Percentiles rank a stretch among this genome's conserved stretches.
Evolutionary conservation across 2,888 invertebrate genomes (phyloP).

Genomic region (Digitonthophagus gazella): DNA sequence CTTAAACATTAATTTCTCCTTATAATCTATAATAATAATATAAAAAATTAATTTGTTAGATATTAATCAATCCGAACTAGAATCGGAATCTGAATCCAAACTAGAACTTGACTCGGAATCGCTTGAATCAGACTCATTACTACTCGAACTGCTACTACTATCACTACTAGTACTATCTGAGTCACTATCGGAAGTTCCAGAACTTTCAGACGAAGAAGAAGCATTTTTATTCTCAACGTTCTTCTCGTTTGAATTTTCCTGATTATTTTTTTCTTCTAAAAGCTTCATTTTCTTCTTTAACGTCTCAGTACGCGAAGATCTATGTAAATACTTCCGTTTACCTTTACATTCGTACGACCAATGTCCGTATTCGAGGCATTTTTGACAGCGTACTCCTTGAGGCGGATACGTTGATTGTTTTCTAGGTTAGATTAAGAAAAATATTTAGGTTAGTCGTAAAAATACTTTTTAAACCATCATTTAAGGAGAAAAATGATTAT

Average conservation of each 20-base stretch:
- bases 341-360: constrained; percentile 94
- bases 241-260: constrained; percentile 4
- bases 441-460: neutral
- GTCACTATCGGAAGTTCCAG: constrained; percentile 19
- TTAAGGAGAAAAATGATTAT: neutral
- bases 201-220: constrained; percentile 16
- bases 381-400: constrained; percentile 83
- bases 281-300: constrained; percentile 67
- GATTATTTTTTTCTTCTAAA: constrained; percentile 46
- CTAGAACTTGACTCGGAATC: constrained; percentile 18
- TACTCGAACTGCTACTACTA: constrained; percentile 19
- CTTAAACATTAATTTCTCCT: too few relatives aligned
- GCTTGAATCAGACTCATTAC: constrained; percentile 16
- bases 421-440: constrained; percentile 50
- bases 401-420: constrained; percentile 64
- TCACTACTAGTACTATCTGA: constrained; percentile 20
- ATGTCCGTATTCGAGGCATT: constrained; percentile 88
- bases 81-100: neutral
- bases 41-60: neutral
- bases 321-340: constrained; percentile 82
- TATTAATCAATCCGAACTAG: neutral
- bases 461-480: neutral
- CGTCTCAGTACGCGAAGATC: constrained; percentile 79
- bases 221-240: neutral
- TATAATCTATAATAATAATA: too few relatives aligned